Evolutionary conservation across 2,888 invertebrate species (phyloP), one percentile per base, ranked within the genome.

Genomic region (Drosophila robusta): DNA sequence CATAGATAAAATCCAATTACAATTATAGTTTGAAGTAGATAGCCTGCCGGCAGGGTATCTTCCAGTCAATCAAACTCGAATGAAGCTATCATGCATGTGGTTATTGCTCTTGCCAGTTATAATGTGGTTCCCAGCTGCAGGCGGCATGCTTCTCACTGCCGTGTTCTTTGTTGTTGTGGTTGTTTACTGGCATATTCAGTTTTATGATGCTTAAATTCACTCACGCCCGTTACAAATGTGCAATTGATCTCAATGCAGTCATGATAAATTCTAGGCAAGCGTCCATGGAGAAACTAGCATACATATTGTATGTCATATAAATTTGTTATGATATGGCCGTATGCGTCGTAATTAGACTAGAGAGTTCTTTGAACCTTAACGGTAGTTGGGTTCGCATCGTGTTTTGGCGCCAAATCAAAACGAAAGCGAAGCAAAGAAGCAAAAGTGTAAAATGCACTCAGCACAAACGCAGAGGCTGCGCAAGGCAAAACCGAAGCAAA

Each of bases 341-440:
- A 50, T 65, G 70, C 75, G 62, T 73, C 58, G 70, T 86, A 86
- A 86, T 88, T 85, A 88, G 88, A 73, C 64, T 58, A 66, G 70
- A 81, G 79, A 87, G 86, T 86, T 86, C 87, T 78, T 86, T 86
- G 89, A 86, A 89, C 86, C 77, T 64, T 84, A 81, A 84, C 89
- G 79, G 89, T 75, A 63, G 65, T 76, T 70, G 75, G 52, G 66
- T 76, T 72, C 49, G 36, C 36, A 44, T 47, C 44, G 56, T 81
- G 68, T 87, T 84, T 85, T 82, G 82, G 87, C 87, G 83, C 83
- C 85, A 83, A 83, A 64, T 47, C 44, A 51, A 60, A 84, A 50
- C 67, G 83, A 85, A 81, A 75, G 71, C 71, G 39, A 74, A 49
- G 60, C 36, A 55, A 55, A 60, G 45, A 70, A 64, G 58, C 67